A percentile compares a stretch with the other conserved stretches of the same genome.
Evolutionary conservation across 2,888 invertebrate genomes (phyloP).

Genomic region (Eurytoma californica): DNA sequence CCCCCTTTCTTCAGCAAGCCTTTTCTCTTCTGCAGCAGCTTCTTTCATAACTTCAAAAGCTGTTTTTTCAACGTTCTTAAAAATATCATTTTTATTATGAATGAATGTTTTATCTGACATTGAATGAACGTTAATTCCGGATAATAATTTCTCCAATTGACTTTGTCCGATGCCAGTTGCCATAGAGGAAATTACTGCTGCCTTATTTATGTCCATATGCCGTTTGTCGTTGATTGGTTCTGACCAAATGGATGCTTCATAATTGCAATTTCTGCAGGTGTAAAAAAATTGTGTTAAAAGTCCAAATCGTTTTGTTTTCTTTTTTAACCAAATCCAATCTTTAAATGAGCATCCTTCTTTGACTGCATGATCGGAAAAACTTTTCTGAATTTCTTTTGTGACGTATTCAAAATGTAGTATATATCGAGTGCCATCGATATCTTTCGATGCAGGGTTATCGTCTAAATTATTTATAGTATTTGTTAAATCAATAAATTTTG

Average conservation of each 20-base stretch:
- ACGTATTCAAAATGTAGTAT: no score
- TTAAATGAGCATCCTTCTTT: no score
- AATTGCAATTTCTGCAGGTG: no score
- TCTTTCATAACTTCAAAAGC: constrained; percentile 37
- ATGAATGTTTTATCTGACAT: constrained; percentile 49
- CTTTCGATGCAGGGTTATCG: no score
- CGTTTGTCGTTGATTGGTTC: not conserved
- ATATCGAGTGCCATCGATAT: no score
- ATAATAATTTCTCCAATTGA: constrained; percentile 55
- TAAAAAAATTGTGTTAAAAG: no score
- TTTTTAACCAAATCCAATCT: no score
- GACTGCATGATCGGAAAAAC: no score
- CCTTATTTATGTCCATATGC: constrained; percentile 49
- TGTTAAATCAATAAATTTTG: no score
- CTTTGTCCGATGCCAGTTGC: constrained; percentile 56
- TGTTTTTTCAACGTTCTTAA: constrained; percentile 26
- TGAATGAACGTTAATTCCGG: constrained; percentile 54
- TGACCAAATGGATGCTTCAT: not conserved
- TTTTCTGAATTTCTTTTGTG: no score
- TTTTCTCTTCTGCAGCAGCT: constrained; percentile 51
- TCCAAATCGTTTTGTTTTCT: no score
- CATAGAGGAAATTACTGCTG: constrained; percentile 54
- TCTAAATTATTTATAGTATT: no score
- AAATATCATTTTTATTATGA: constrained; percentile 33
- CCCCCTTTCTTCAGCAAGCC: constrained; percentile 33